A percentile compares a stretch with the other conserved stretches of the same genome.
These are phyloP conservation scores for Phalacrocorax aristotelis DNA, from an alignment of 2,113 vertebrate species.

Conservation along the genomic window DNA sequence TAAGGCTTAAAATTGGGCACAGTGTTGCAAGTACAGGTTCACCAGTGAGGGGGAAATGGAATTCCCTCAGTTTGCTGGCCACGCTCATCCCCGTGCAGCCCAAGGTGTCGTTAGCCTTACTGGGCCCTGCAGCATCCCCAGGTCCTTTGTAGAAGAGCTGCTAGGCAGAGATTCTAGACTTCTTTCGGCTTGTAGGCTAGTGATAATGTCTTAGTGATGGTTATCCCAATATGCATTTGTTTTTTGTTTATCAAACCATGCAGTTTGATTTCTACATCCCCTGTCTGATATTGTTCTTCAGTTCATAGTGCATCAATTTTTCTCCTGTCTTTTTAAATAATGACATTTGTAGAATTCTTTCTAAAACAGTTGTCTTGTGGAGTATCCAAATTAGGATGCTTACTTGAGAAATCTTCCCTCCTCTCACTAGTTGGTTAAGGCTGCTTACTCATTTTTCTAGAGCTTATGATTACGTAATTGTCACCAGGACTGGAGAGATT, in stretches of 20 bases:
- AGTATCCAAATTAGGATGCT: background rate
- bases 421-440: background rate
- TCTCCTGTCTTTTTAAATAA: background rate
- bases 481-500: background rate
- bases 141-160: background rate
- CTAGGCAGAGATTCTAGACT: background rate
- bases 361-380: background rate
- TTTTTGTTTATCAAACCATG: background rate
- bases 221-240: background rate
- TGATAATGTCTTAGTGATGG: background rate
- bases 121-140: background rate
- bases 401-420: background rate
- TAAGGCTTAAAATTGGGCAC: background rate
- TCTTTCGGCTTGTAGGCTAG: background rate
- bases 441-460: background rate
- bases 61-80: background rate
- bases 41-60: background rate
- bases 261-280: background rate
- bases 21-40: background rate
- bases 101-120: background rate
- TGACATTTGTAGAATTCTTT: background rate
- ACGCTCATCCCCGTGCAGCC: accelerated
- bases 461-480: background rate
- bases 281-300: background rate
- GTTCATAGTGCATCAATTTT: background rate